Percentiles rank a stretch among this genome's conserved stretches.
phyloP scores from a whole-genome alignment of 1,140 invertebrate species.

The Pseudomyrmex cubaensis region DNA sequence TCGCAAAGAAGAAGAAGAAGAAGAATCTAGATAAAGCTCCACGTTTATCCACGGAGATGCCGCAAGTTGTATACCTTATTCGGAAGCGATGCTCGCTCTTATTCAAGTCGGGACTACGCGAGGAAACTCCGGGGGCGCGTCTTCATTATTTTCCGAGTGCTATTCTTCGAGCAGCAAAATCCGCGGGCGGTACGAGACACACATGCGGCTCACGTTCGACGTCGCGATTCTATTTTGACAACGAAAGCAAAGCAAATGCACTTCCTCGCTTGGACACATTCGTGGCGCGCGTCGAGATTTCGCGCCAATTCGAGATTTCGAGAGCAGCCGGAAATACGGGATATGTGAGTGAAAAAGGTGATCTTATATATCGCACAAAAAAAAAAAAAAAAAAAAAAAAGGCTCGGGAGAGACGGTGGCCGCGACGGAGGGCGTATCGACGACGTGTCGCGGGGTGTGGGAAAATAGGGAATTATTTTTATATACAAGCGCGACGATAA shows the following conservation, averaged over 20 bases:
- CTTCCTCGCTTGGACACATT: conserved; percentile 51
- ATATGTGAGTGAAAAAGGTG: conserved; percentile 5
- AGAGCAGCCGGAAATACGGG: neutral
- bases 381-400: neutral
- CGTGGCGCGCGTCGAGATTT: neutral
- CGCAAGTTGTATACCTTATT: neutral
- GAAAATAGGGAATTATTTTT: conserved; percentile 81
- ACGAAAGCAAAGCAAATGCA: conserved; percentile 58
- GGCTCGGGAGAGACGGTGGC: conserved; percentile 29
- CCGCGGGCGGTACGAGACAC: neutral
- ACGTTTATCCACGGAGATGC: no score
- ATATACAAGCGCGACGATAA: conserved; percentile 79
- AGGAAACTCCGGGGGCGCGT: no score
- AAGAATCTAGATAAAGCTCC: no score
- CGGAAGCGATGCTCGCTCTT: no score
- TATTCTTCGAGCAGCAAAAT: conserved; percentile 6
- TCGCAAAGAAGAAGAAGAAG: no score
- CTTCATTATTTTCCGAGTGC: conserved; percentile 8
- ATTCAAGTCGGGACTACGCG: no score
- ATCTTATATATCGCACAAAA: conserved; percentile 50
- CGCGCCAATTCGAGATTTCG: neutral
- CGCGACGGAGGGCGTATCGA: conserved; percentile 15
- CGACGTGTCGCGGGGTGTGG: conserved; percentile 19
- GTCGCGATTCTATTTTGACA: conserved; percentile 59
- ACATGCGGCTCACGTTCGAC: conserved; percentile 50